These are phyloP conservation scores for Indicator maculatus DNA, from an alignment of 2,113 vertebrate species.

Conservation along the genomic window DNA sequence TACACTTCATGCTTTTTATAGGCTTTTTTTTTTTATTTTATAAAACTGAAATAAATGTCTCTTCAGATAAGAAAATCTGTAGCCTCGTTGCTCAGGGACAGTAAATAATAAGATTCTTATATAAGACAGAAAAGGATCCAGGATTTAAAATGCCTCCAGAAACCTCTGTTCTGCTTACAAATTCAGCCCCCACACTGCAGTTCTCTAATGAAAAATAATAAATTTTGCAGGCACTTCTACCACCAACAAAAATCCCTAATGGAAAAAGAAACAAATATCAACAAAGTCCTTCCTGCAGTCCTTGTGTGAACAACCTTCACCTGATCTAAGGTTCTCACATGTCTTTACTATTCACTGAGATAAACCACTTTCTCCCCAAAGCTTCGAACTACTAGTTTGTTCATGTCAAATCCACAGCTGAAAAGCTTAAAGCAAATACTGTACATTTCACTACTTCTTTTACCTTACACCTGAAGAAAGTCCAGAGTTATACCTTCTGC, in stretches of 20 bases:
- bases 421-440: neutral
- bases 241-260: neutral
- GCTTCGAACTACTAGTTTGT: neutral
- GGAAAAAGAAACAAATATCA: conserved; percentile 13
- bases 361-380: neutral
- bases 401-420: neutral
- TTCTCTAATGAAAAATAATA: conserved; percentile 35
- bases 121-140: neutral
- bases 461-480: neutral
- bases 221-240: neutral
- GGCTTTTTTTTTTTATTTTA: neutral
- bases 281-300: neutral
- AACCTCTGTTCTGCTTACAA: conserved; percentile 5
- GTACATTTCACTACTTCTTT: neutral
- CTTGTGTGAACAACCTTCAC: neutral
- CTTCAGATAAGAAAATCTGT: neutral
- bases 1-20: neutral
- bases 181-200: neutral
- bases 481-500: neutral
- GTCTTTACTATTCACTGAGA: neutral
- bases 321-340: neutral
- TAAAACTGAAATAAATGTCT: neutral
- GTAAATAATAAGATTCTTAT: conserved; percentile 23
- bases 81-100: neutral
- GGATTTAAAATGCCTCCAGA: conserved; percentile 33